Base-by-base conservation (phyloP, 2,113 vertebrate species). In the Suncus etruscus region DNA sequence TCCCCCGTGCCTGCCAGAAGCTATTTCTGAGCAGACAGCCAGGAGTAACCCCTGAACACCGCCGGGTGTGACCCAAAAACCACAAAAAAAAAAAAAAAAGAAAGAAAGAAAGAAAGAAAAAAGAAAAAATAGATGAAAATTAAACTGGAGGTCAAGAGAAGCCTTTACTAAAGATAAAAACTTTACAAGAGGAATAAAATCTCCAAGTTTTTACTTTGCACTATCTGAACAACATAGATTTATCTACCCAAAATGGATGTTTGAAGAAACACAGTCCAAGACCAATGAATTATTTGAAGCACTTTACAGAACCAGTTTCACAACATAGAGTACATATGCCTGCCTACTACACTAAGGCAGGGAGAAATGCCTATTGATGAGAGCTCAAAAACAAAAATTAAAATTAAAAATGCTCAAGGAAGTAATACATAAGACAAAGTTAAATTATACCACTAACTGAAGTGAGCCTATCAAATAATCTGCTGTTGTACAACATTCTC, bases 151-250 rank as follows among this genome's bases (percentile, higher is more conserved):
- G 50, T 68, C n/a, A 82, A 74, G 66, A 88, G 79, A 87, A 6
- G 20, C 25, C 80, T 76, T 86, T 77, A 83, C 39, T 7, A 69
- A 31, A 69, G 68, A 16, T 25, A 69, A 14, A 31, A 10, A 69
- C 68, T 84, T 91, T 65, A 74, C 70, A 1, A 47, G 50, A 90
- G 80, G 86, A 88, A 51, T 86, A 32, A 86, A 89, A 83, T 72
- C 66, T 63, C 27, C 58, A 75, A 68, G 14, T 25, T 81, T 29
- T 16, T 74, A 83, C 83, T 91, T 92, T 89, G 91, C 27, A 63
- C 14, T 65, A 27, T 11, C 69, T 86, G 29, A 54, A 63, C 83
- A 31, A 65, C 47, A 68, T 54, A 82, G 31, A 94, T 69, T 84
- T 39, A 76, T 87, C 87, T 63, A 51, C 48, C 63, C 77, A 48